Percentiles rank a stretch among this genome's conserved stretches.
Conservation (phyloP, 2,888 invertebrate genomes). For the Beris chalybata region DNA sequence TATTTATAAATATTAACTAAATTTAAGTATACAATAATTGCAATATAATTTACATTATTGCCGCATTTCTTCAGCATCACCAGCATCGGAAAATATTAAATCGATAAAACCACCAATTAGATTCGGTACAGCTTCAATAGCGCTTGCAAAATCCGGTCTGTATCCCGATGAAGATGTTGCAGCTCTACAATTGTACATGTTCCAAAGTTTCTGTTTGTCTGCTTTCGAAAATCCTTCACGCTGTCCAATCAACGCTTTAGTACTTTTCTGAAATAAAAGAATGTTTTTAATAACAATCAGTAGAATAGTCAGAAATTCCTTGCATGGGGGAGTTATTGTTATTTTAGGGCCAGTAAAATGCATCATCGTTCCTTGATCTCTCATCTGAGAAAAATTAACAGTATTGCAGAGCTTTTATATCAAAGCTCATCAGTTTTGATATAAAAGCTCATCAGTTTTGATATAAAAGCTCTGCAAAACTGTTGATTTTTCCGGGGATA, state of each 20-base stretch:
- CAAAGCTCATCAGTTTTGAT: too few relatives aligned
- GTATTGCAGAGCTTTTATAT: too few relatives aligned
- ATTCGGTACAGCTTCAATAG: conserved; percentile 22
- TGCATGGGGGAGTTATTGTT: too few relatives aligned
- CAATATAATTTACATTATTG: neutral
- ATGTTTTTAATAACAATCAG: neutral
- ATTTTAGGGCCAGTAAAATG: too few relatives aligned
- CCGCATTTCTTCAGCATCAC: neutral
- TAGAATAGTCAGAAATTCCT: too few relatives aligned
- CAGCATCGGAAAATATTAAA: conserved; percentile 11
- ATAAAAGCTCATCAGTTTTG: too few relatives aligned
- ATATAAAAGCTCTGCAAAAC: too few relatives aligned
- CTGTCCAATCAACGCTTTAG: conserved; percentile 63
- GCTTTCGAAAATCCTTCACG: conserved; percentile 68
- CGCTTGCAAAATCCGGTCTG: conserved; percentile 26
- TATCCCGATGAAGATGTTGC: conserved; percentile 38
- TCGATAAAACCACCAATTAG: conserved; percentile 20
- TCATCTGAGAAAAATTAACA: too few relatives aligned
- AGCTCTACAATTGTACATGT: conserved; percentile 67
- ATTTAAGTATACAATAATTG: too few relatives aligned
- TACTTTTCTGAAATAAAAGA: conserved; percentile 13
- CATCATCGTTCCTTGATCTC: too few relatives aligned
- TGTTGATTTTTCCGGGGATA: too few relatives aligned
- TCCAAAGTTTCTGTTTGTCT: conserved; percentile 69
- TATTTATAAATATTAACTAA: too few relatives aligned